phyloP scores from a whole-genome alignment of 2,113 vertebrate genomes.

The Alexandromys fortis region DNA sequence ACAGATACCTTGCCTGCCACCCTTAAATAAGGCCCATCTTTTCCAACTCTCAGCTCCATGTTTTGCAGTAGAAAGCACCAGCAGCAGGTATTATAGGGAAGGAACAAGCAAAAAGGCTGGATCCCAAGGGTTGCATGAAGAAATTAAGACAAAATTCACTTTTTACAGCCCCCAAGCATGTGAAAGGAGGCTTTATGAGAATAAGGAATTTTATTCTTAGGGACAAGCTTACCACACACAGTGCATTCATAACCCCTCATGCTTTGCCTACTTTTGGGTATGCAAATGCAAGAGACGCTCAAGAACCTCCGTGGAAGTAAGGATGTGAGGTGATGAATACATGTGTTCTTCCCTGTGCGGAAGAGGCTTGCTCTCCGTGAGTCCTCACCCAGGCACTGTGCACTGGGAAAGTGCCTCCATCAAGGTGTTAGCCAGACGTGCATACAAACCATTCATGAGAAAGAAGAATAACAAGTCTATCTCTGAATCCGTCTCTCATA shows the following conservation, averaged over 20 bases:
- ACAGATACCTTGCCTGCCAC: background rate
- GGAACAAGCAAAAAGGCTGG: conserved; percentile 16
- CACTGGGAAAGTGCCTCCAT: background rate
- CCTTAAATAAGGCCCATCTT: background rate
- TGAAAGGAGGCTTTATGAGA: background rate
- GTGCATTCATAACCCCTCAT: background rate
- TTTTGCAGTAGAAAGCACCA: background rate
- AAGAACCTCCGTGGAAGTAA: conserved; percentile 17
- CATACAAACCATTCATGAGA: conserved; percentile 7
- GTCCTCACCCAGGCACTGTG: background rate
- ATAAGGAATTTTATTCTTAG: conserved; percentile 11
- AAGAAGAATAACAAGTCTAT: background rate
- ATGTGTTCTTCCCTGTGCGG: background rate
- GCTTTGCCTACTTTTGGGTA: background rate
- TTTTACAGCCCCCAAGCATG: background rate
- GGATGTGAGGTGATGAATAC: background rate
- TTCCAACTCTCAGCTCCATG: background rate
- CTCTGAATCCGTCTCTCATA: conserved; percentile 13
- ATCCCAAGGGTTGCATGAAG: background rate
- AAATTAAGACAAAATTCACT: conserved; percentile 4
- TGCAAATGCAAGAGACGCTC: conserved; percentile 28
- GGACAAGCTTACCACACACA: background rate
- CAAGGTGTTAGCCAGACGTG: background rate
- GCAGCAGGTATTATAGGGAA: conserved; percentile 30
- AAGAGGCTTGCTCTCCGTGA: background rate